Conservation (phyloP, 2,888 invertebrate genomes). For the Polydrusus cervinus region DNA sequence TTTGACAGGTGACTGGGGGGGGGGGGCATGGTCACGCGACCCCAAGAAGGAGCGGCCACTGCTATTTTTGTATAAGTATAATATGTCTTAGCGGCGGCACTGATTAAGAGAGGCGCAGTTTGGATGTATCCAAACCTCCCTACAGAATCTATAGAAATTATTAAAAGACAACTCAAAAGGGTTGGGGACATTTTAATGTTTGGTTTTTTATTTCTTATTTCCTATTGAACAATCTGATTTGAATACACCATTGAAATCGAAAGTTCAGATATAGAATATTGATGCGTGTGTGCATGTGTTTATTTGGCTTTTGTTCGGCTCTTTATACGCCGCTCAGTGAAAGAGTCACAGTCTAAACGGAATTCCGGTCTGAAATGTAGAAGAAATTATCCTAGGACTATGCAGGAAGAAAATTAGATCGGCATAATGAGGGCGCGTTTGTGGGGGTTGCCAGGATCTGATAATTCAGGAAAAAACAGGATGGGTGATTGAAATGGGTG, state of each 20-base stretch:
- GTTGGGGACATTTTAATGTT: slow-evolving; percentile 47
- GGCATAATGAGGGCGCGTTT: background rate
- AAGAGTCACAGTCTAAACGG: slow-evolving; percentile 4
- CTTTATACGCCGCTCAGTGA: background rate
- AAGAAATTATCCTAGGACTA: background rate
- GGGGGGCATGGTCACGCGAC: too few relatives aligned
- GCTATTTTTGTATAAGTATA: too few relatives aligned
- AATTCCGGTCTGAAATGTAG: background rate
- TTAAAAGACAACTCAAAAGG: slow-evolving; percentile 50
- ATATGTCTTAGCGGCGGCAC: too few relatives aligned
- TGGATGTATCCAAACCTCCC: slow-evolving; percentile 28
- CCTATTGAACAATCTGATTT: slow-evolving; percentile 47
- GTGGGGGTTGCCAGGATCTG: slow-evolving; percentile 1
- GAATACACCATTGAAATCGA: slow-evolving; percentile 51
- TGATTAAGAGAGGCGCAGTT: slow-evolving; percentile 15
- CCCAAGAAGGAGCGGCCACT: too few relatives aligned
- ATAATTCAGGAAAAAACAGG: background rate
- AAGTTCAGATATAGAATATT: slow-evolving; percentile 42
- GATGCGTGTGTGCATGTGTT: slow-evolving; percentile 26
- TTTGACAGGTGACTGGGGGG: too few relatives aligned
- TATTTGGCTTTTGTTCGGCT: background rate
- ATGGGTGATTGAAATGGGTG: background rate
- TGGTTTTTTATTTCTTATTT: slow-evolving; percentile 42
- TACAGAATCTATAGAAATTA: slow-evolving; percentile 48
- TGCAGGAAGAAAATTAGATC: background rate